Evolutionary conservation across 92 coral and sea anemone species (phyloP).

Genomic region (Heliopora coerulea): DNA sequence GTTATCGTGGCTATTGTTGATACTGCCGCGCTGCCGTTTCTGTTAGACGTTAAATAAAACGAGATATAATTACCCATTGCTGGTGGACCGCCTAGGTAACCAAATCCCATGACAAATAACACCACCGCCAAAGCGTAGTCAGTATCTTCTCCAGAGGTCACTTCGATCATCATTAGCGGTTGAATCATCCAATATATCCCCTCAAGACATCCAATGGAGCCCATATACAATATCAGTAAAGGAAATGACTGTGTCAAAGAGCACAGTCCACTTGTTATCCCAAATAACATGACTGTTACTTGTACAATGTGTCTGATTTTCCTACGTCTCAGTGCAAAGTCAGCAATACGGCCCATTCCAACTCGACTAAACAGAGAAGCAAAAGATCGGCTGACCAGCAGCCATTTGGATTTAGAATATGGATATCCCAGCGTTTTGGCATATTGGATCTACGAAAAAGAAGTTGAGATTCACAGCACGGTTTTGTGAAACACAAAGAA

Average conservation of each 20-base stretch:
- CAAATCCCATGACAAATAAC: no score
- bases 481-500: background rate
- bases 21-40: no score
- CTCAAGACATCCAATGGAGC: constrained; percentile 12
- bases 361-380: constrained; percentile 15
- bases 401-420: constrained; percentile 17
- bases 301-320: background rate
- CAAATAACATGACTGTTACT: background rate
- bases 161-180: constrained; percentile 1
- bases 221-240: constrained; percentile 22
- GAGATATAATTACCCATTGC: no score
- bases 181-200: constrained; percentile 20
- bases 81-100: no score
- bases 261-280: constrained; percentile 25
- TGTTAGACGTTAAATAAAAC: no score
- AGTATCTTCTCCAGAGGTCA: constrained; percentile 7
- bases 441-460: constrained; percentile 25
- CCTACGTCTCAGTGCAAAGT: constrained; percentile 6
- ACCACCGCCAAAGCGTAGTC: no score
- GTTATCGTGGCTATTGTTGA: no score
- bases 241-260: constrained; percentile 20
- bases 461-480: background rate
- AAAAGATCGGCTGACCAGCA: background rate
- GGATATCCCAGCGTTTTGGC: constrained; percentile 31
- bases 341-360: constrained; percentile 2